phyloP scores from a whole-genome alignment of 2,113 vertebrate genomes.

The Neogobius melanostomus region DNA sequence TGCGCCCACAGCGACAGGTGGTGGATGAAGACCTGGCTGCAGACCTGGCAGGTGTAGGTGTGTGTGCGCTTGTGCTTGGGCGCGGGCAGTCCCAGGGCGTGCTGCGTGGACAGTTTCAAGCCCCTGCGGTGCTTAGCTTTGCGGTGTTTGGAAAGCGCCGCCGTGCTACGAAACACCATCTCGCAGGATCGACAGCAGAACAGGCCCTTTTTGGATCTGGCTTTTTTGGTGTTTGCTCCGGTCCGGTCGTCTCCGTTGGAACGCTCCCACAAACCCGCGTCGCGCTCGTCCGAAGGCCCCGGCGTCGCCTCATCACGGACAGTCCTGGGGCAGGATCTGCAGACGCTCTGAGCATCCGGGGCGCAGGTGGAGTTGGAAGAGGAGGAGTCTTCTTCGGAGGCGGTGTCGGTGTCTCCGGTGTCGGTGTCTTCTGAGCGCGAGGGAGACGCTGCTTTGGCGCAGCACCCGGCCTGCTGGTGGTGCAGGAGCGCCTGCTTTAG shows the following conservation, averaged over 20 bases:
- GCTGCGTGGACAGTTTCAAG: constrained; percentile 19
- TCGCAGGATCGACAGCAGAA: constrained; percentile 73
- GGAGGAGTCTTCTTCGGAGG: constrained; percentile 38
- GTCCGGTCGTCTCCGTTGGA: neutral
- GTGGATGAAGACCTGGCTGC: constrained; percentile 71
- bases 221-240: neutral
- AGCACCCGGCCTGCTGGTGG: constrained; percentile 71
- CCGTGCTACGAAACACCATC: constrained; percentile 65
- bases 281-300: neutral
- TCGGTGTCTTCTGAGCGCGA: constrained; percentile 13
- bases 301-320: constrained; percentile 46
- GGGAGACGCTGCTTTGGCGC: constrained; percentile 11
- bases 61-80: constrained; percentile 28
- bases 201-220: constrained; percentile 25
- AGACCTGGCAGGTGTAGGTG: constrained; percentile 64
- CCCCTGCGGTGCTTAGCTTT: constrained; percentile 71
- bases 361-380: constrained; percentile 34
- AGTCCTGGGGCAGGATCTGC: constrained; percentile 46
- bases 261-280: neutral
- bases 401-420: constrained; percentile 24
- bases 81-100: neutral
- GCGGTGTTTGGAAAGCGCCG: constrained; percentile 66
- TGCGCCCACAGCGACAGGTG: constrained; percentile 69
- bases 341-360: constrained; percentile 19
- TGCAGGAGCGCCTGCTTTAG: constrained; percentile 72